These are phyloP conservation scores for Okamejei kenojei DNA, from an alignment of 2,797 vertebrate genomes.

Conservation along the genomic window DNA sequence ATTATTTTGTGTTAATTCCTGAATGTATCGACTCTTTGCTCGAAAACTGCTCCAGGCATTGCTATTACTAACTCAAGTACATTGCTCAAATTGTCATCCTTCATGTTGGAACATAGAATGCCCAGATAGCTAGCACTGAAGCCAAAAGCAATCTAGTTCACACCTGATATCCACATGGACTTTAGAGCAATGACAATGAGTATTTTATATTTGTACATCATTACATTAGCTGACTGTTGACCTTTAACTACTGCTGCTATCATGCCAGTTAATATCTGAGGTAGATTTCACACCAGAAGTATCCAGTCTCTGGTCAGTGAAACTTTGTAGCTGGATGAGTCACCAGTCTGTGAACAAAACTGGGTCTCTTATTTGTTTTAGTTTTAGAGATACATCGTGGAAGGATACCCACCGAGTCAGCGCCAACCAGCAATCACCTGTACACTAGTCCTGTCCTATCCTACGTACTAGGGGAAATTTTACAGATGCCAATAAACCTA, in stretches of 20 bases:
- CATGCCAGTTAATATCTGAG: not conserved
- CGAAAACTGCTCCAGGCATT: not conserved
- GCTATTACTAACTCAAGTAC: not conserved
- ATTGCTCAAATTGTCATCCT: not conserved
- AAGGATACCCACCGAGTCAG: too few relatives aligned
- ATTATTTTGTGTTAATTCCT: not conserved
- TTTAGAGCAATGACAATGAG: not conserved
- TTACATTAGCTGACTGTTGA: not conserved
- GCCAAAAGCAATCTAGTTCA: not conserved
- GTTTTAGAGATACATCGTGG: not conserved
- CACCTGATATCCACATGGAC: conserved; percentile 3
- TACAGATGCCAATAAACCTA: too few relatives aligned
- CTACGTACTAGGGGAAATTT: too few relatives aligned
- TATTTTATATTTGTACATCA: not conserved
- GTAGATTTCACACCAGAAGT: not conserved
- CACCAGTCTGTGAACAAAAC: not conserved
- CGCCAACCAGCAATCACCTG: too few relatives aligned
- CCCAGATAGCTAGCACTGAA: not conserved
- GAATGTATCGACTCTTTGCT: not conserved
- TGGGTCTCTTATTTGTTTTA: not conserved
- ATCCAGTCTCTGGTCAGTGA: not conserved
- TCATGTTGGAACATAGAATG: not conserved
- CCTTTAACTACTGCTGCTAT: not conserved
- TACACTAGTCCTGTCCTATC: too few relatives aligned
- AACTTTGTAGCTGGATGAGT: not conserved